These are phyloP conservation scores for Melospiza georgiana DNA, from an alignment of 2,113 vertebrate species.

Conservation along the genomic window DNA sequence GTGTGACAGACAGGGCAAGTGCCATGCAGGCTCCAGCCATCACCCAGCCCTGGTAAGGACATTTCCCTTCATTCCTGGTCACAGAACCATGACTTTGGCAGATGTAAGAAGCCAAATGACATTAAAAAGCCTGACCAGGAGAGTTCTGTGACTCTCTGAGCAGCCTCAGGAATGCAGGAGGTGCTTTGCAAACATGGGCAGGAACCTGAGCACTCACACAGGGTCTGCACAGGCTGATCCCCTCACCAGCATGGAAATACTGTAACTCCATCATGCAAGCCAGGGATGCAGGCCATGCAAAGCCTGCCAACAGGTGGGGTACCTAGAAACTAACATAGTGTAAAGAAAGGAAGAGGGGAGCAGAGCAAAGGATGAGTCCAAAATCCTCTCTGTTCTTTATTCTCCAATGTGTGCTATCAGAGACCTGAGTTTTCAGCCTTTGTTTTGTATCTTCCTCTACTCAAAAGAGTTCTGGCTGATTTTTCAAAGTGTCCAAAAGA, in stretches of 20 bases:
- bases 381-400: neutral
- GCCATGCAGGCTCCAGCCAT: neutral
- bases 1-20: neutral
- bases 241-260: neutral
- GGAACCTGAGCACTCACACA: fast-evolving
- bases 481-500: neutral
- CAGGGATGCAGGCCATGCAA: neutral
- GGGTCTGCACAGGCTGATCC: neutral
- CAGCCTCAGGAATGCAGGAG: neutral
- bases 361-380: neutral
- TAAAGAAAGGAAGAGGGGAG: neutral
- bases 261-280: neutral
- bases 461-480: neutral
- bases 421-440: neutral
- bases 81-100: neutral
- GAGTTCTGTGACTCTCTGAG: neutral
- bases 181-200: neutral
- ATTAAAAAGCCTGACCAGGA: neutral
- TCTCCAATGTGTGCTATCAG: neutral
- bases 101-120: neutral
- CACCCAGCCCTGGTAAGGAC: neutral
- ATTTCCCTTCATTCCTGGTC: neutral
- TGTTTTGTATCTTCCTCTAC: neutral
- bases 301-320: neutral
- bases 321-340: neutral